phyloP scores from a whole-genome alignment of 2,888 invertebrate genomes.

The Leptogaster cylindrica region DNA sequence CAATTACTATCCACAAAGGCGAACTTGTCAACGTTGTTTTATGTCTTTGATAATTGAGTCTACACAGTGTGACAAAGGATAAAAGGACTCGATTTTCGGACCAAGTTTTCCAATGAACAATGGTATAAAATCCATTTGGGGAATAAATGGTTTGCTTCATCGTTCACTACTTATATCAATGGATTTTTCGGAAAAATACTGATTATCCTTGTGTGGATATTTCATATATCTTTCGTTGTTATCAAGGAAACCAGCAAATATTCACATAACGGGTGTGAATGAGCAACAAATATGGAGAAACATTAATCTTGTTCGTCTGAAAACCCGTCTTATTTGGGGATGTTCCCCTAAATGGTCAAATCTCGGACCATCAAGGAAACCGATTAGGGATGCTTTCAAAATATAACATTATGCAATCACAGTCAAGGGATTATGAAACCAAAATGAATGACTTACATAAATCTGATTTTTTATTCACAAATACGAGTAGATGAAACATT shows the following conservation, averaged over 20 bases:
- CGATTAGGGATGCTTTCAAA: too few species aligned
- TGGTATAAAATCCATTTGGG: slow-evolving; percentile 32
- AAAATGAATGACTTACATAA: too few species aligned
- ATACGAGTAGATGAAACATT: too few species aligned
- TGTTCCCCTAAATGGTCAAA: too few species aligned
- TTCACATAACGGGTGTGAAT: slow-evolving; percentile 7
- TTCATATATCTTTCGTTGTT: not conserved
- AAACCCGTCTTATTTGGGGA: too few species aligned
- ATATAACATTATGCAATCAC: too few species aligned
- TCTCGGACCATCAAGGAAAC: not conserved
- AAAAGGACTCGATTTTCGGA: slow-evolving; percentile 28
- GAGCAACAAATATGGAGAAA: slow-evolving; percentile 2
- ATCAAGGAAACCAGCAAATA: not conserved
- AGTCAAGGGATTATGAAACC: too few species aligned
- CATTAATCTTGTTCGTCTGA: slow-evolving; percentile 16
- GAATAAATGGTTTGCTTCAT: slow-evolving; percentile 31
- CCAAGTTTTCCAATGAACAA: slow-evolving; percentile 26
- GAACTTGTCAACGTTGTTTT: slow-evolving; percentile 43
- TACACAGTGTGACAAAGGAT: slow-evolving; percentile 33
- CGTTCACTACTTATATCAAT: slow-evolving; percentile 17
- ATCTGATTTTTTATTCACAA: too few species aligned
- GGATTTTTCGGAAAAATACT: slow-evolving; percentile 13
- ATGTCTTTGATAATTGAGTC: slow-evolving; percentile 43
- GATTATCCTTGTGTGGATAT: slow-evolving; percentile 11
- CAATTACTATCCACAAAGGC: slow-evolving; percentile 41